Percentiles rank a stretch among this genome's conserved stretches.
Evolutionary conservation across 2,113 vertebrate species (phyloP).

Genomic region (Puffinus mauretanicus): DNA sequence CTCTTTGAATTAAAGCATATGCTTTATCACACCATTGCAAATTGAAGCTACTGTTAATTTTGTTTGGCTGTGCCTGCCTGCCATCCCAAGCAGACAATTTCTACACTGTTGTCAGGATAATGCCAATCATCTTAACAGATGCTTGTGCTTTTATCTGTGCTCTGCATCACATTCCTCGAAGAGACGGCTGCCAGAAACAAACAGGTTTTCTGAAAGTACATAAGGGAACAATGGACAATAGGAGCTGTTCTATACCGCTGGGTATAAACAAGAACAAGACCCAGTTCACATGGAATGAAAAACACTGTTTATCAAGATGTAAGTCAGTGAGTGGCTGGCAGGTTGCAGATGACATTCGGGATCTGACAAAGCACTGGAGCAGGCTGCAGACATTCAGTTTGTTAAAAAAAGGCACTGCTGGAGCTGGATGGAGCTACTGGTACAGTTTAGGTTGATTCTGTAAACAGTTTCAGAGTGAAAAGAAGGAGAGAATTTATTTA

Average conservation of each 20-base stretch:
- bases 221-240: slow-evolving; percentile 51
- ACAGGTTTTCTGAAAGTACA: slow-evolving; percentile 30
- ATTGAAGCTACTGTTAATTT: background rate
- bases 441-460: background rate
- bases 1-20: background rate
- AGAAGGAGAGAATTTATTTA: background rate
- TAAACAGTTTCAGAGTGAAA: background rate
- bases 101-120: background rate
- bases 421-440: background rate
- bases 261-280: slow-evolving; percentile 50
- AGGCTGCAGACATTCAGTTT: background rate
- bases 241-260: background rate
- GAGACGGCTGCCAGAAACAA: slow-evolving; percentile 26
- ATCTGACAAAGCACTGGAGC: background rate
- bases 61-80: background rate
- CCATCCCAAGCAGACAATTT: background rate
- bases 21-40: background rate
- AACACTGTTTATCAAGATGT: background rate
- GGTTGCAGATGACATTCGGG: background rate
- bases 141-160: background rate
- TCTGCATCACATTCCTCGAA: slow-evolving; percentile 29
- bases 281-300: slow-evolving; percentile 29
- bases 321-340: background rate
- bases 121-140: slow-evolving; percentile 29
- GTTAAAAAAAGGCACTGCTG: background rate